phyloP scores from a whole-genome alignment of 2,797 vertebrate species.

The Dermochelys coriacea region DNA sequence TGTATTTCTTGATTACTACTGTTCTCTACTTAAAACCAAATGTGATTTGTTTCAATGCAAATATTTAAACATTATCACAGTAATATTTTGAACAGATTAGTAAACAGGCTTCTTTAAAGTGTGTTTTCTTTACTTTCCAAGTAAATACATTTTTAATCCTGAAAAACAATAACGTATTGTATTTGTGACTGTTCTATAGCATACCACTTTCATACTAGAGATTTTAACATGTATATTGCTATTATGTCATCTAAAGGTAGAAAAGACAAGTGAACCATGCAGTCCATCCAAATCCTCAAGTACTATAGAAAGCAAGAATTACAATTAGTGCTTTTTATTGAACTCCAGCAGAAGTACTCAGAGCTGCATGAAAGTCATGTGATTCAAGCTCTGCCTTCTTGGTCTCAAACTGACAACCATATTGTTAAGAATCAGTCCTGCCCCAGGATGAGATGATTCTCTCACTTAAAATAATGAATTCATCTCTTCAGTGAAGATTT shows the following conservation, averaged over 20 bases:
- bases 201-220: background rate
- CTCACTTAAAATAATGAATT: background rate
- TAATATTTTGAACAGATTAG: constrained; percentile 62
- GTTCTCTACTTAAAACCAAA: constrained; percentile 65
- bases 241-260: background rate
- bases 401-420: background rate
- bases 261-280: background rate
- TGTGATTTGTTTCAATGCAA: constrained; percentile 70
- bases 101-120: constrained; percentile 1
- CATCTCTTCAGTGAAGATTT: background rate
- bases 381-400: background rate
- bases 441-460: background rate
- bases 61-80: constrained; percentile 65
- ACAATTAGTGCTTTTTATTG: background rate
- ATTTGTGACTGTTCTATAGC: background rate
- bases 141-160: background rate
- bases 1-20: constrained; percentile 64
- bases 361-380: background rate
- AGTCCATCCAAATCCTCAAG: constrained; percentile 2
- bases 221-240: background rate
- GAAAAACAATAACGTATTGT: background rate
- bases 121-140: constrained; percentile 43
- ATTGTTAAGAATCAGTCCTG: background rate
- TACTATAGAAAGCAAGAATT: background rate
- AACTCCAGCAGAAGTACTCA: background rate